Conservation (phyloP, 2,888 invertebrate genomes). For the Venusia cambrica region DNA sequence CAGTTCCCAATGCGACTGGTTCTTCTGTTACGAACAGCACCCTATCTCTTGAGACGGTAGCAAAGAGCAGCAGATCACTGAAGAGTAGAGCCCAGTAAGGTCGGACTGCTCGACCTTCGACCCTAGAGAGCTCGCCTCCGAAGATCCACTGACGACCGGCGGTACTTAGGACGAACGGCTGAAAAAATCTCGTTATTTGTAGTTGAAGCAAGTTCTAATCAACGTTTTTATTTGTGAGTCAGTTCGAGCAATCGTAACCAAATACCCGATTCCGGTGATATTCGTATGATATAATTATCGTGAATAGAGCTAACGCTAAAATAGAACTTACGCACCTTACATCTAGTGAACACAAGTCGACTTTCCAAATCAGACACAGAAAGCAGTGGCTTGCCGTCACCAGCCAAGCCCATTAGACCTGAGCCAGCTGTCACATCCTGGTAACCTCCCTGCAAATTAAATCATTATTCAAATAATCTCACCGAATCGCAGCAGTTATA, state of each 20-base stretch:
- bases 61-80: constrained; percentile 91
- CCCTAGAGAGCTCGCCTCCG: constrained; percentile 90
- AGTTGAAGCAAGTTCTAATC: too few relatives aligned
- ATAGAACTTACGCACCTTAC: too few relatives aligned
- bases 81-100: constrained; percentile 93
- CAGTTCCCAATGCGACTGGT: constrained; percentile 87
- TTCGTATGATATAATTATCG: not conserved
- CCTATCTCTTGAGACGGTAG: constrained; percentile 91
- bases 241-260: too few relatives aligned
- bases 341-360: constrained; percentile 93
- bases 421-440: constrained; percentile 91
- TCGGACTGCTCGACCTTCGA: constrained; percentile 90
- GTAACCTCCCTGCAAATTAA: constrained; percentile 81
- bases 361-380: constrained; percentile 93
- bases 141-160: constrained; percentile 95
- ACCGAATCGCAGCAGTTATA: too few relatives aligned
- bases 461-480: not conserved
- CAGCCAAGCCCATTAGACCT: constrained; percentile 91
- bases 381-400: constrained; percentile 90
- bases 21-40: constrained; percentile 94
- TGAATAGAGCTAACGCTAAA: too few relatives aligned
- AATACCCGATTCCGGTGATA: too few relatives aligned
- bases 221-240: too few relatives aligned
- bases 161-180: constrained; percentile 91
- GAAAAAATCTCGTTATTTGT: constrained; percentile 35